Base-by-base conservation (phyloP, 2,888 invertebrate species). In the Parnassius mnemosyne region DNA sequence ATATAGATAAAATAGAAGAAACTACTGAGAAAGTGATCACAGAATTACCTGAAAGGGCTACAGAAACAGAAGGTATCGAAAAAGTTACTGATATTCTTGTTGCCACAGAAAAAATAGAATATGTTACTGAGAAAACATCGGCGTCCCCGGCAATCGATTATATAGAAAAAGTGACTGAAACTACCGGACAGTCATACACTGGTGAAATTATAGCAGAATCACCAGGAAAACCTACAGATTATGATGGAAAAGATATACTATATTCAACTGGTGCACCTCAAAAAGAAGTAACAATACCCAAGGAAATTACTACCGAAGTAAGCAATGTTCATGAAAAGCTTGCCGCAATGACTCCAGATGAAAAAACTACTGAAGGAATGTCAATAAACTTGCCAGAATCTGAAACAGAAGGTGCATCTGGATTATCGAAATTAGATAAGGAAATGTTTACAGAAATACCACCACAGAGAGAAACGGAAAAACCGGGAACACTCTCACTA, bases 21-120 rank as follows among this genome's bases (percentile, higher is more conserved):
- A 64, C 61, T 2, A 46, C 66, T 60, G 60, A 64, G 12, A 44
- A 16, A 63, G 43, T 60, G 51, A 58, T 51, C 46, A 66, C 68
- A 42, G 65, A 66, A 66, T 50, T 50, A 10, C 66, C 59, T 34
- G 57, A 63, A 50, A 60, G 60, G 44, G 57, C 25, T 16, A 69
- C 69, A 12, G 68, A 65, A 55, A 34, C 41, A 60, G 62, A 68
- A 50, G 61, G 61, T 16, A 62, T 55, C 11, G 52, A 53, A 10
- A 60, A 64, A 43, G 53, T 64, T 61, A 69, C 66, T 9, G 16
- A 54, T 41, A 59, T 52, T 43, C 56, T 63, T 43, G 62, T 52
- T 58, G 46, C 60, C 9, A 63, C 52, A 54, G 57, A 10, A 44
- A 10, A 46, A 42, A 1, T 11, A 13, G 50, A 53, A 51, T 42